Conservation (phyloP, 2,888 invertebrate species). For the Pyralis farinalis region DNA sequence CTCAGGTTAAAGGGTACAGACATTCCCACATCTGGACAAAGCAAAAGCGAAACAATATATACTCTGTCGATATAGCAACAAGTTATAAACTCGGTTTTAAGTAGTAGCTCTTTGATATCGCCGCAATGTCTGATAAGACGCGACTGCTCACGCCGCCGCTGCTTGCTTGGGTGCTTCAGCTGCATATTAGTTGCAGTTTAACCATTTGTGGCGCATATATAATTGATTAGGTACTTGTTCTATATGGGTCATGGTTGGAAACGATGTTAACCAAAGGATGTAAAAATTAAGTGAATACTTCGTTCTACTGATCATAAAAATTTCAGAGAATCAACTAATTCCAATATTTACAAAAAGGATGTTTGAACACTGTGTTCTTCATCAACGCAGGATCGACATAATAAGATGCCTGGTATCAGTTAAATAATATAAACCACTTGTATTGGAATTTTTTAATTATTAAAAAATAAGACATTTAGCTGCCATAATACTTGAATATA, state of each 20-base stretch:
- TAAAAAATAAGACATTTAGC: too few species aligned
- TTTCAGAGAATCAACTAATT: too few species aligned
- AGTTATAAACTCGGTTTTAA: conserved; percentile 44
- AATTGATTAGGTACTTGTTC: conserved; percentile 50
- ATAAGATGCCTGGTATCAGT: too few species aligned
- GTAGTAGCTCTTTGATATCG: conserved; percentile 51
- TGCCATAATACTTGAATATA: too few species aligned
- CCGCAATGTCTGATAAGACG: conserved; percentile 60
- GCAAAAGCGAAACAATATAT: conserved; percentile 40
- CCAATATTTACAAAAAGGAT: too few species aligned
- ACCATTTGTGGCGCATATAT: conserved; percentile 55
- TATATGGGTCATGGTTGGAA: conserved; percentile 59
- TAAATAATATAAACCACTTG: too few species aligned
- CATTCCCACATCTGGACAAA: conserved; percentile 48
- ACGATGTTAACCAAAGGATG: conserved; percentile 54
- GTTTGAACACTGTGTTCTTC: too few species aligned
- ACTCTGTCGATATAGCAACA: conserved; percentile 41
- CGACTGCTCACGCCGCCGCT: conserved; percentile 35
- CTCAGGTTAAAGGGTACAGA: conserved; percentile 59
- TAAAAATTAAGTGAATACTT: conserved; percentile 15
- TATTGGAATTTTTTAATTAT: too few species aligned
- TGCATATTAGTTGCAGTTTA: conserved; percentile 48
- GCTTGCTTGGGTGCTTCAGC: conserved; percentile 31
- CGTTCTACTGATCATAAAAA: conserved; percentile 5
- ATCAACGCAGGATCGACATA: too few species aligned